Base-by-base conservation (phyloP, 2,113 vertebrate species). In the Vidua macroura region DNA sequence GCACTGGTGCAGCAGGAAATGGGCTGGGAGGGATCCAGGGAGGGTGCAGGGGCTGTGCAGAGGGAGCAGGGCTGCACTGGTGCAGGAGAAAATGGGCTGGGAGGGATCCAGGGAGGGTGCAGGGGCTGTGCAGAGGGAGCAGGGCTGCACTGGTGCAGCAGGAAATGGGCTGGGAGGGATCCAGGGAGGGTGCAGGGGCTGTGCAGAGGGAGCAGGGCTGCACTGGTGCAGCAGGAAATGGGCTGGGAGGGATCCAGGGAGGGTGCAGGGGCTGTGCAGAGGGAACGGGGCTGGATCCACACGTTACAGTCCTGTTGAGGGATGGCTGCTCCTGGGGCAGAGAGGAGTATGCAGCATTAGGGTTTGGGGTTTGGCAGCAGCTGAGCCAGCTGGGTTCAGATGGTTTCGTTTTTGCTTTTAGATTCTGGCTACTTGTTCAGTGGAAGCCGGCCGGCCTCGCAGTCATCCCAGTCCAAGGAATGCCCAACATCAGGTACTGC, bases 391-490 rank as follows among this genome's bases (percentile, higher is more conserved):
- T 59, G 62, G 22, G 10, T 66, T 83, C 70, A 59, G 1, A 21
- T 56, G 33, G 35, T 28, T 88, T 62, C 9, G 1, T 41, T 88
- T 83, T 92, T 81, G 20, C 70, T 55, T 95, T 66, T 85, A 99
- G 99, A 99, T 97, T 99, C 99, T 5, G 99, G 99, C n/a, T 99
- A 98, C 76, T 97, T 99, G 96, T 99, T 99, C 89, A 99, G 99
- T 1, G 99, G 99, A 33, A 99, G 99, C 92, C 98, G 98, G 16
- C 99, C 99, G 0, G 97, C 98, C 0, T 99, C 98, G 0, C 98
- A 97, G 73, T 92, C 92, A 15, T 98, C 98, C 11, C 96, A 77
- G 8, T 97, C 96, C 77, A 98, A 98, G 97, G 98, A 99, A 35
- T 98, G 97, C 18, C 98, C 98, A 2, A 43, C 98, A 15, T 98